A percentile compares a stretch with the other conserved stretches of the same genome.
Conservation (phyloP, 1,140 invertebrate species). For the Drosophila seguyi region DNA sequence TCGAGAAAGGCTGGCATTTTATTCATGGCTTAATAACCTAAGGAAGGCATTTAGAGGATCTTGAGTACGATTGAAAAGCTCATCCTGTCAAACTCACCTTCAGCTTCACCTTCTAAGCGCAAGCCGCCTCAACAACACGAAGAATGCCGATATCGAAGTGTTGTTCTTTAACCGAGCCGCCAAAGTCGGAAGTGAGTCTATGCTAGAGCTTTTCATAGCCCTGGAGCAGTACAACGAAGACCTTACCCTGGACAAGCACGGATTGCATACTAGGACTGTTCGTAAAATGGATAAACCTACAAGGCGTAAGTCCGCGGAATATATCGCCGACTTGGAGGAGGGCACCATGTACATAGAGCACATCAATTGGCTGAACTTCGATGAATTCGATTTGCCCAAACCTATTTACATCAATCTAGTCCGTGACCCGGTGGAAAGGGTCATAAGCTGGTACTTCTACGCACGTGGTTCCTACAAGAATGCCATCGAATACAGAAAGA, state of each 20-base stretch:
- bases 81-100: slow-evolving; percentile 7
- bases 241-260: slow-evolving; percentile 71
- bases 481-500: slow-evolving; percentile 93
- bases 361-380: slow-evolving; percentile 86
- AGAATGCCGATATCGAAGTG: slow-evolving; percentile 86
- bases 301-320: slow-evolving; percentile 45
- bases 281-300: slow-evolving; percentile 31
- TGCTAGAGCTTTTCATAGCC: slow-evolving; percentile 92
- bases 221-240: slow-evolving; percentile 68
- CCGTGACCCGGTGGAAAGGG: slow-evolving; percentile 94
- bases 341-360: slow-evolving; percentile 76
- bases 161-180: slow-evolving; percentile 94
- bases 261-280: slow-evolving; percentile 13
- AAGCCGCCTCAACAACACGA: slow-evolving; percentile 91
- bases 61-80: neutral
- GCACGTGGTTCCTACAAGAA: slow-evolving; percentile 95
- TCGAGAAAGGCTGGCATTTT: neutral
- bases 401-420: slow-evolving; percentile 96
- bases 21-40: neutral
- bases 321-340: slow-evolving; percentile 49
- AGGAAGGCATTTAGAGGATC: neutral
- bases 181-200: slow-evolving; percentile 94
- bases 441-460: slow-evolving; percentile 95
- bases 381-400: slow-evolving; percentile 90
- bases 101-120: slow-evolving; percentile 73